Conservation (phyloP, 2,113 vertebrate species). For the Apeltes quadracus region DNA sequence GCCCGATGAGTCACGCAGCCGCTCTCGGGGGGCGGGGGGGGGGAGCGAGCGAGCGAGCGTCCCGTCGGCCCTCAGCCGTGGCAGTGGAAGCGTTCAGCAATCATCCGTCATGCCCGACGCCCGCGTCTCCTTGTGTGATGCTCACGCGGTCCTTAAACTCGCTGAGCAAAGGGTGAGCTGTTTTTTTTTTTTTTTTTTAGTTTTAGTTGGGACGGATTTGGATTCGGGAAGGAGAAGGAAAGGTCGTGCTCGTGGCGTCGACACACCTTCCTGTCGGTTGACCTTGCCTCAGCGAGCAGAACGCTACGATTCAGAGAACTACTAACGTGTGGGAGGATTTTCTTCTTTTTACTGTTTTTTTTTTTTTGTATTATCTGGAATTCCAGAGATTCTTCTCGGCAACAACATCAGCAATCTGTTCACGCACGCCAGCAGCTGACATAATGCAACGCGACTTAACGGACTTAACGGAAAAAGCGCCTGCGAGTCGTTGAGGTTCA, state of each 20-base stretch:
- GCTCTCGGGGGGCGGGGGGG: too few species aligned
- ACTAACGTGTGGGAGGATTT: constrained; percentile 11
- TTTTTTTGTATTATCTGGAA: constrained; percentile 30
- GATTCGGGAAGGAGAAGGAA: constrained; percentile 26
- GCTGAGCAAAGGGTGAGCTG: neutral
- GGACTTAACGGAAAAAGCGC: neutral
- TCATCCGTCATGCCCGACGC: constrained; percentile 14
- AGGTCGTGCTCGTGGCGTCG: constrained; percentile 44
- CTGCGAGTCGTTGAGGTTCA: constrained; percentile 17
- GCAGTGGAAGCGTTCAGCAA: constrained; percentile 4
- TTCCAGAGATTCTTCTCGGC: constrained; percentile 51
- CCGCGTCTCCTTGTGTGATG: neutral
- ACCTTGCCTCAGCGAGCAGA: constrained; percentile 44
- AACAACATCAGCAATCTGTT: constrained; percentile 23
- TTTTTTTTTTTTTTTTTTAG: neutral
- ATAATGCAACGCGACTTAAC: constrained; percentile 13
- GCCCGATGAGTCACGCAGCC: constrained; percentile 60
- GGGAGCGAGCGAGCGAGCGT: constrained; percentile 13
- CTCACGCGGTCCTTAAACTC: neutral
- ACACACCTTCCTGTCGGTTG: constrained; percentile 63
- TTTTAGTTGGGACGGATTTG: constrained; percentile 29
- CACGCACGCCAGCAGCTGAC: constrained; percentile 21
- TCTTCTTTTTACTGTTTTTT: too few species aligned
- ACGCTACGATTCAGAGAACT: constrained; percentile 71
- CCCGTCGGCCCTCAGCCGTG: constrained; percentile 24